These are phyloP conservation scores for Podotricha telesiphe DNA, from an alignment of 2,888 invertebrate species.

Conservation along the genomic window DNA sequence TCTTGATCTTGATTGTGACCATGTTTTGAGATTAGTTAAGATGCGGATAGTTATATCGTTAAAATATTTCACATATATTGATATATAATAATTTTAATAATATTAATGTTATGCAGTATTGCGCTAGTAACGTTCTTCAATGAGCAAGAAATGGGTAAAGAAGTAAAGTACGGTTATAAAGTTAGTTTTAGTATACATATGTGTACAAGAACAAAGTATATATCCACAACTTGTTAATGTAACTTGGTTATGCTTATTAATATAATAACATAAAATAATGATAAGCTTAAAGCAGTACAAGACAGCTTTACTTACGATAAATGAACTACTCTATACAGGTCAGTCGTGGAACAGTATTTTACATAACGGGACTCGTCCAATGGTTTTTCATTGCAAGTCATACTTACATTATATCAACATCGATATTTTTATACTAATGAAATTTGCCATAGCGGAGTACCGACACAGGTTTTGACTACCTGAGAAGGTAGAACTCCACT, in stretches of 20 bases:
- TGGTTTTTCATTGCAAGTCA: conserved; percentile 52
- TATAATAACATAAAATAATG: neutral
- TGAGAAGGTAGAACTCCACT: too few species aligned
- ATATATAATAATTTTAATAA: neutral
- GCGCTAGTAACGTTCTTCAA: neutral
- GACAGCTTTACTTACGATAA: conserved; percentile 31
- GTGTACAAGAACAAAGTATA: too few species aligned
- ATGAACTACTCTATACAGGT: conserved; percentile 41
- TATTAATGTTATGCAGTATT: neutral
- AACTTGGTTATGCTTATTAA: neutral
- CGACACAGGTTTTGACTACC: neutral
- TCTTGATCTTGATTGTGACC: conserved; percentile 32
- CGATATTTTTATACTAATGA: conserved; percentile 31
- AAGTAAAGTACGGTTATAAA: too few species aligned
- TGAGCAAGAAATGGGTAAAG: neutral
- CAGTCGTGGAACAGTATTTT: conserved; percentile 51
- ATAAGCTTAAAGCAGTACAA: conserved; percentile 7
- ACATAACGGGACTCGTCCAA: conserved; percentile 55
- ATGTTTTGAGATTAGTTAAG: conserved; percentile 18
- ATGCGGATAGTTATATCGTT: neutral
- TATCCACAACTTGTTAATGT: too few species aligned
- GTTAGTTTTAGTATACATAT: too few species aligned
- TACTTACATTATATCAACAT: conserved; percentile 41
- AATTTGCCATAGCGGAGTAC: neutral
- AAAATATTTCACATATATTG: neutral